phyloP scores from a whole-genome alignment of 2,113 vertebrate species.

The Glaucidium brasilianum region DNA sequence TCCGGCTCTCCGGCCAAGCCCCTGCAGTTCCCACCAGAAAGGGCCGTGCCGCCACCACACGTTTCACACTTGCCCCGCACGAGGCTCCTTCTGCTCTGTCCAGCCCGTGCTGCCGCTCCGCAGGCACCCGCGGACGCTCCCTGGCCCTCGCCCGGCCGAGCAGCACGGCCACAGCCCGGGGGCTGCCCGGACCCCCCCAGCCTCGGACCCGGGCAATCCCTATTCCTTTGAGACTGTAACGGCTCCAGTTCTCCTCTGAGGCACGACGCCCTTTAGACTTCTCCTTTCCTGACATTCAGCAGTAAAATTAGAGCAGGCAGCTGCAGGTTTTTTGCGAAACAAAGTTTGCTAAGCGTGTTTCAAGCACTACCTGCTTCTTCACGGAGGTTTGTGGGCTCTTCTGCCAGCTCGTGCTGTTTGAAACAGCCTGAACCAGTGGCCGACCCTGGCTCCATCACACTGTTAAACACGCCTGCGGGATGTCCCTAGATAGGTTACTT shows the following conservation, averaged over 20 bases:
- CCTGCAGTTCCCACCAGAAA: not conserved
- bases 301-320: not conserved
- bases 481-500: not conserved
- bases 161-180: not conserved
- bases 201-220: not conserved
- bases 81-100: not conserved
- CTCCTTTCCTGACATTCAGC: not conserved
- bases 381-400: not conserved
- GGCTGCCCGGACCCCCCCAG: not conserved
- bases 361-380: not conserved
- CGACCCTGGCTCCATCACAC: not conserved
- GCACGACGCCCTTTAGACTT: not conserved
- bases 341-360: not conserved
- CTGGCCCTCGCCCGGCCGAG: not conserved
- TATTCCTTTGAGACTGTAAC: rapidly evolving
- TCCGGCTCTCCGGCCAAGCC: not conserved
- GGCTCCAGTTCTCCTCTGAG: not conserved
- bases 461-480: not conserved
- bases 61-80: not conserved
- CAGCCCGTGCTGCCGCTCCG: not conserved
- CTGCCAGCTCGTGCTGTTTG: not conserved
- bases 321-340: not conserved
- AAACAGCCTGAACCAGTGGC: not conserved
- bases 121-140: not conserved
- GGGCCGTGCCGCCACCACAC: not conserved